Evolutionary conservation across 2,797 vertebrate species (phyloP), one percentile per base, ranked within the genome.

Genomic region (Molossus alvarezi): DNA sequence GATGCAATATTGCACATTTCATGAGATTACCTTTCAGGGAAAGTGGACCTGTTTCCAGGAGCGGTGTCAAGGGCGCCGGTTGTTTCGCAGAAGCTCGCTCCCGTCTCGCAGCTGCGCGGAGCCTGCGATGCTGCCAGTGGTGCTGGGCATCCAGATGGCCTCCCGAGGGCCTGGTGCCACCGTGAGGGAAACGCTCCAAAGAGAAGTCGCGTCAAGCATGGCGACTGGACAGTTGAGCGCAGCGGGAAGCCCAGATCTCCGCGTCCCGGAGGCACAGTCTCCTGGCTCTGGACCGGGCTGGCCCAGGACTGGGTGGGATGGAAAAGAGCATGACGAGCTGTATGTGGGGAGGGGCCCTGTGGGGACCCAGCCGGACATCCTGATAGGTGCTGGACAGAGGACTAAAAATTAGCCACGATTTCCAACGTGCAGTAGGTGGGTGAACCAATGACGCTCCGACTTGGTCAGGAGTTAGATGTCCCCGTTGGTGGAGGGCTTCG

Each of bases 1-100:
- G 94, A 92, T 85, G 77, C 72, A 60, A 6, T 48, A 55, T 67
- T 77, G 53, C 80, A 75, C 58, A 11, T 92, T 95, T 87, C 69
- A 51, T 62, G 83, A 73, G 83, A 27, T 45, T 60, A 88, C 73
- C 95, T 94, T 84, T 83, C 90, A 84, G 83, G 79, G 93, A 72
- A 90, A 92, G 95, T 10, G 41, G 51, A 5, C 57, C 77, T 27
- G 75, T 62, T 60, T 75, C 51, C 60, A 62, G 89, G 77, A 73
- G 87, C 27, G 64, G 75, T n/a, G 91, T 75, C 72, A 33, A 86
- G 62, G 93, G 67, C 57, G 0, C 13, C 72, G 71, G 33, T 9
- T 3, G 18, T 53, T 85, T 71, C 55, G 53, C 5, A 48, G 82
- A 72, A 25, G 45, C 10, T 7, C 9, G n/a, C 60, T 48, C 9